Evolutionary conservation across 2,113 vertebrate genomes (phyloP), one percentile per base, ranked within the genome.

Genomic region (Strix uralensis): DNA sequence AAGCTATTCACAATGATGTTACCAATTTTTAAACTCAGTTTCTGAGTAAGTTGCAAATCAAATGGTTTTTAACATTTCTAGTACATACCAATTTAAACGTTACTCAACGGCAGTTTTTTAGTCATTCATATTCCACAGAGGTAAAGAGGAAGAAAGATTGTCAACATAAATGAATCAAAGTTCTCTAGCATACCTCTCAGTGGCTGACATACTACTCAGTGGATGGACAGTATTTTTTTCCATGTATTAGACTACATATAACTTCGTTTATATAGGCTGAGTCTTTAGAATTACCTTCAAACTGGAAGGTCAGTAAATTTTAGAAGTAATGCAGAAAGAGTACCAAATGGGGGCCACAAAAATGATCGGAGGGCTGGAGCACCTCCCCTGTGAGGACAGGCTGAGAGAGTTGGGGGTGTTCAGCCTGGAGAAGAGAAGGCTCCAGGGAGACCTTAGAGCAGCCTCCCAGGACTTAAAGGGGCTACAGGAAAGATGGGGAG

Each of bases 391-490:
- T 27, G 21, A 74, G 2, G 10, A 86, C 2, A 27, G 47, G 10
- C 38, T 67, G 34, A 59, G 27, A 59, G 19, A 46, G 42, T 9
- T 23, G 20, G 9, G 30, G 6, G 10, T 75, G 17, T 36, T 51
- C 26, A 34, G 22, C 21, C 69, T 81, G 52, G 25, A 67, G 46
- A 51, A 69, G 5, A 40, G 23, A 57, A 47, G 30, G 30, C 21
- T 32, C 17, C 0, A 0, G 14, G 21, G 17, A 86, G 16, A 74
- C 30, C 14, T 78, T 19, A 29, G 0, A 3, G 81, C 1, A 0
- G 4, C 49, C 49, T 55, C 40, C 1, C 47, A 36, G 4, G 5
- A 6, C 6, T 2, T 40, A 11, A 27, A 46, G 7, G 34, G 14
- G 20, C 12, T 44, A 8, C 1, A 69, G 5, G 34, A 52, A 34